Percentiles rank a stretch among this genome's conserved stretches.
phyloP scores from a whole-genome alignment of 2,888 invertebrate species.

The Atethmia centrago region DNA sequence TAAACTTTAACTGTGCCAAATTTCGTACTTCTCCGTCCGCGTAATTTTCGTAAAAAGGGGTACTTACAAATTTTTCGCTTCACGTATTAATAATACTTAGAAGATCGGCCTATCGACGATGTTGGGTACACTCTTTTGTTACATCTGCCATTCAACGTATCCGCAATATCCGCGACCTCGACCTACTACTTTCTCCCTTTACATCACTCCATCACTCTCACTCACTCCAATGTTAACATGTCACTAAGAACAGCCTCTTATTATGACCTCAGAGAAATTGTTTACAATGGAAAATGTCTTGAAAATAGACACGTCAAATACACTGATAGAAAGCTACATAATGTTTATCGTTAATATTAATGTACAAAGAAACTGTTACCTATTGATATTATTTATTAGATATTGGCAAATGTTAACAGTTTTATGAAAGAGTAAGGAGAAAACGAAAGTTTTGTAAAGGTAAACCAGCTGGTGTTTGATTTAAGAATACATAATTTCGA shows the following conservation, averaged over 20 bases:
- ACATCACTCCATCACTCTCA: slow-evolving; percentile 28
- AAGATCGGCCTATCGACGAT: slow-evolving; percentile 13
- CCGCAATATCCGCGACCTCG: slow-evolving; percentile 38
- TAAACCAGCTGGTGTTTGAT: background rate
- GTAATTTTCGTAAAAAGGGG: too few species aligned
- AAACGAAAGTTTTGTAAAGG: slow-evolving; percentile 24
- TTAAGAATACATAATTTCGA: background rate
- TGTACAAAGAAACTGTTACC: slow-evolving; percentile 33
- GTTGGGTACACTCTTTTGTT: slow-evolving; percentile 38
- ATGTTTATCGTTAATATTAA: slow-evolving; percentile 30
- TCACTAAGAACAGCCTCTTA: slow-evolving; percentile 44
- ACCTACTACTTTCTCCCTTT: slow-evolving; percentile 58
- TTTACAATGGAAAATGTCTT: slow-evolving; percentile 46
- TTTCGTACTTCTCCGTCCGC: too few species aligned
- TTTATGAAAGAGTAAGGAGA: slow-evolving; percentile 12
- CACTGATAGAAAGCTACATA: slow-evolving; percentile 27
- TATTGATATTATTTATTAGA: slow-evolving; percentile 31
- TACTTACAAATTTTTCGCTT: too few species aligned
- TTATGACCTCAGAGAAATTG: slow-evolving; percentile 50
- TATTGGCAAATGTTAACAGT: slow-evolving; percentile 25
- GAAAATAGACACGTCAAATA: slow-evolving; percentile 39
- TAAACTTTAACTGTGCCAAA: too few species aligned
- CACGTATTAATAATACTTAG: too few species aligned
- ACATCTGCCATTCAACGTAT: slow-evolving; percentile 26
- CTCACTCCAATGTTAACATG: slow-evolving; percentile 49